Percentiles rank a stretch among this genome's conserved stretches.
phyloP scores from a whole-genome alignment of 2,888 invertebrate species.

The Gasteruption jaculator region DNA sequence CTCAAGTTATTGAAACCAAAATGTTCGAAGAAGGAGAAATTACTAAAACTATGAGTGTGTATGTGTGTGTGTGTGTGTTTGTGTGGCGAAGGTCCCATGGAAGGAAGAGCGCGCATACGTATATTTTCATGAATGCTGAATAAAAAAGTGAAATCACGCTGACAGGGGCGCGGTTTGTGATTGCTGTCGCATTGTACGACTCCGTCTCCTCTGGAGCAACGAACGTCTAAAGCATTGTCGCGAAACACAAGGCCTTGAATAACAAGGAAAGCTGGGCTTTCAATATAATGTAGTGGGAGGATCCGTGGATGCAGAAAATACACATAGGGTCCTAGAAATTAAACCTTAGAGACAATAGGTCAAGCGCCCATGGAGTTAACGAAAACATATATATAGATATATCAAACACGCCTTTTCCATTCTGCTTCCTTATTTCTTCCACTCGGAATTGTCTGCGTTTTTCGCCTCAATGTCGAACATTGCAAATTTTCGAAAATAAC shows the following conservation, averaged over 20 bases:
- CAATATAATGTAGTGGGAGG: constrained; percentile 35
- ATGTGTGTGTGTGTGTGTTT: background rate
- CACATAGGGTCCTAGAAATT: too few species aligned
- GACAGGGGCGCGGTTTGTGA: constrained; percentile 49
- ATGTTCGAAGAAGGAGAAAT: too few species aligned
- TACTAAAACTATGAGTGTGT: background rate
- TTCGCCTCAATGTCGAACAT: too few species aligned
- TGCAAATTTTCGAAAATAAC: too few species aligned
- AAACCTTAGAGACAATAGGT: constrained; percentile 50
- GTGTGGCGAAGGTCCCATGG: too few species aligned
- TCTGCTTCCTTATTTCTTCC: constrained; percentile 23
- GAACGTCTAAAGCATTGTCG: constrained; percentile 35
- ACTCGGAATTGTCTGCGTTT: constrained; percentile 1
- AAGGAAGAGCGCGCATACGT: too few species aligned
- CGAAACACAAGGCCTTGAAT: constrained; percentile 27
- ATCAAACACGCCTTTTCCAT: constrained; percentile 46
- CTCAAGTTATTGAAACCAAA: too few species aligned
- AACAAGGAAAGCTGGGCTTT: constrained; percentile 25
- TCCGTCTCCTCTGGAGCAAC: constrained; percentile 31
- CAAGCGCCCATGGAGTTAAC: constrained; percentile 48
- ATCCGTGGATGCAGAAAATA: too few species aligned
- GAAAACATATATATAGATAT: too few species aligned
- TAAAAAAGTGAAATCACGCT: constrained; percentile 34
- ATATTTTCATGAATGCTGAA: too few species aligned
- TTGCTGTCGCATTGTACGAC: constrained; percentile 50